Evolutionary conservation across 2,888 invertebrate genomes (phyloP).

Genomic region (Catocala nupta): DNA sequence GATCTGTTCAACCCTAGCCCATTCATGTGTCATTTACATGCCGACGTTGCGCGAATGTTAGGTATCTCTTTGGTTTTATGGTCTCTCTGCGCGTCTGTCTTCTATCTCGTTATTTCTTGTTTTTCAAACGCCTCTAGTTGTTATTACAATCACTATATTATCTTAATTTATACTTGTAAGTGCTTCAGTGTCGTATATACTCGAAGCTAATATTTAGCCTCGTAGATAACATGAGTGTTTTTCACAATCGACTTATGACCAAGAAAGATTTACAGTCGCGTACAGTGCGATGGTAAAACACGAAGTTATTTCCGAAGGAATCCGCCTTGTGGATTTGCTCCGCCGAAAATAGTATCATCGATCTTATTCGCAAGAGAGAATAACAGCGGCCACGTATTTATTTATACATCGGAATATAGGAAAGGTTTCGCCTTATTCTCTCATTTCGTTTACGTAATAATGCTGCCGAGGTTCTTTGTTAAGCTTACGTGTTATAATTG

Average conservation of each 20-base stretch:
- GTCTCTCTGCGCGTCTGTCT: conserved; percentile 46
- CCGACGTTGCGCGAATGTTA: conserved; percentile 33
- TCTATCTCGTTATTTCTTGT: conserved; percentile 47
- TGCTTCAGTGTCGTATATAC: conserved; percentile 58
- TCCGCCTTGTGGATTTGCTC: conserved; percentile 82
- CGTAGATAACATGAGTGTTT: conserved; percentile 71
- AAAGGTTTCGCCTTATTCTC: conserved; percentile 65
- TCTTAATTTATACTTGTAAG: conserved; percentile 57
- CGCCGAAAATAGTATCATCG: conserved; percentile 83
- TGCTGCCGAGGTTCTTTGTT: conserved; percentile 36
- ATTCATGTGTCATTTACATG: conserved; percentile 61
- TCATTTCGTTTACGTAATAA: conserved; percentile 57
- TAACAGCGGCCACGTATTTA: conserved; percentile 74
- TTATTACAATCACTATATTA: conserved; percentile 51
- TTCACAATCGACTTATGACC: conserved; percentile 74
- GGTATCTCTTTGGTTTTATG: conserved; percentile 36
- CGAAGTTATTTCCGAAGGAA: conserved; percentile 82
- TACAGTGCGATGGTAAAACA: conserved; percentile 72
- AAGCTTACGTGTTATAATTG: conserved; percentile 6
- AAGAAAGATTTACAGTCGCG: conserved; percentile 78
- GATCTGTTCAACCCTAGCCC: conserved; percentile 46
- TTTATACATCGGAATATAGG: conserved; percentile 69
- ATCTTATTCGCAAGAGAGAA: conserved; percentile 78
- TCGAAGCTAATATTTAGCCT: conserved; percentile 52
- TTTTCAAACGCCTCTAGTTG: conserved; percentile 42